Evolutionary conservation across 2,797 vertebrate genomes (phyloP), one percentile per base, ranked within the genome.

Genomic region (Acomys russatus): DNA sequence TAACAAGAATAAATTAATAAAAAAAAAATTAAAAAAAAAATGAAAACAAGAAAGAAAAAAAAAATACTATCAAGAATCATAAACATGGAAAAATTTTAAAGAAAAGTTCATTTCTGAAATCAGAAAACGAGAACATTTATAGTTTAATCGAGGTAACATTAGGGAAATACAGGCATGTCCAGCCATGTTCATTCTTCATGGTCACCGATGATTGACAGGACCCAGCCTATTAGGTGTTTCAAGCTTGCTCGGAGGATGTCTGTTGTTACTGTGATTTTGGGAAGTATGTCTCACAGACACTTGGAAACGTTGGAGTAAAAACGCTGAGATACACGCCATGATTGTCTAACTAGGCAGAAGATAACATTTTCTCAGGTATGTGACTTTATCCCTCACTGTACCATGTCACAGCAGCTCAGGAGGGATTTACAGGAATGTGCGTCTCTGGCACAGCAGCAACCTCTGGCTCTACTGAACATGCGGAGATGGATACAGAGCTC

Each of bases 281-380:
- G 86, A 33, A 73, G 51, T 23, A 82, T 74, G 88, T 97, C 84
- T 96, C 73, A 70, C 33, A 63, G 80, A 91, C 68, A 66, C 9
- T 18, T 76, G 44, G 11, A 38, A 94, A 85, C 71, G 17, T 78
- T 23, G 73, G 70, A 85, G 79, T 85, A 74, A 92, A 95, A 96
- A 38, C 85, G 14, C 91, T 87, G 90, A n/a, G 80, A 56, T 74
- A 70, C 77, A 85, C 35, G 28, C 84, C 71, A 91, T 28, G 7
- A 56, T 91, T 38, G n/a, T 71, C 64, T 89, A 94, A 92, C 92
- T 7, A 85, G 64, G 35, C 44, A 89, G 66, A 91, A 92, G 85
- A 56, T 14, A 76, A 73, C 66, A 92, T 92, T 73, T 96, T 90
- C 38, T 77, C 51, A 66, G 80, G 76, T 23, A 90, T 80, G n/a